Conservation (phyloP, 1,140 invertebrate species). For the Triops longicaudatus region DNA sequence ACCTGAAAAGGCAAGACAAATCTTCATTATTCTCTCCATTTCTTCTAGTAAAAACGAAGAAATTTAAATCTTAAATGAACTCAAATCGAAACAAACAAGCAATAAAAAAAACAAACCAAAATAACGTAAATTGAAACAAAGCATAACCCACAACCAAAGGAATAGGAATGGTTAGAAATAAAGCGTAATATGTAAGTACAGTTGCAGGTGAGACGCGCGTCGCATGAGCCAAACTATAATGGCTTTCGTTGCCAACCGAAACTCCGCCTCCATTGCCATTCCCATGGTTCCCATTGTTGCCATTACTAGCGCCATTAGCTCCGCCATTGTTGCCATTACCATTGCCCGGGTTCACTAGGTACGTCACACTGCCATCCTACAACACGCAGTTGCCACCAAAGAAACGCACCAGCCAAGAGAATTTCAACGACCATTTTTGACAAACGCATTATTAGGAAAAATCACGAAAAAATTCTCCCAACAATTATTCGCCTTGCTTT, state of each 20-base stretch:
- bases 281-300: slow-evolving; percentile 39
- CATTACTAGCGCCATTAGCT: slow-evolving; percentile 50
- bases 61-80: not conserved
- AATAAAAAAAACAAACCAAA: not conserved
- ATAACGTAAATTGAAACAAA: not conserved
- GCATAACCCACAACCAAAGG: not conserved
- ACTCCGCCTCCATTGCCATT: slow-evolving; percentile 36
- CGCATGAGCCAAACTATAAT: slow-evolving; percentile 63
- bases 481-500: not conserved
- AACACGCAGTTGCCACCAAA: not conserved
- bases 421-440: too few relatives aligned
- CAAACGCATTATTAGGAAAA: not conserved
- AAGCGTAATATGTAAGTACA: slow-evolving; percentile 54
- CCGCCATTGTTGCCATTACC: slow-evolving; percentile 21
- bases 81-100: not conserved
- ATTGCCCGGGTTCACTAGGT: slow-evolving; percentile 13
- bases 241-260: slow-evolving; percentile 41
- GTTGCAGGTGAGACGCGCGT: slow-evolving; percentile 79
- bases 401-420: not conserved
- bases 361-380: slow-evolving; percentile 20
- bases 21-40: not conserved
- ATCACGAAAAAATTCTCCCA: slow-evolving; percentile 19
- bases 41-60: not conserved
- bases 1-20: slow-evolving; percentile 53
- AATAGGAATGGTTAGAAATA: slow-evolving; percentile 33